Evolutionary conservation across 2,797 vertebrate genomes (phyloP), one percentile per base, ranked within the genome.

Genomic region (Chrosomus eos): DNA sequence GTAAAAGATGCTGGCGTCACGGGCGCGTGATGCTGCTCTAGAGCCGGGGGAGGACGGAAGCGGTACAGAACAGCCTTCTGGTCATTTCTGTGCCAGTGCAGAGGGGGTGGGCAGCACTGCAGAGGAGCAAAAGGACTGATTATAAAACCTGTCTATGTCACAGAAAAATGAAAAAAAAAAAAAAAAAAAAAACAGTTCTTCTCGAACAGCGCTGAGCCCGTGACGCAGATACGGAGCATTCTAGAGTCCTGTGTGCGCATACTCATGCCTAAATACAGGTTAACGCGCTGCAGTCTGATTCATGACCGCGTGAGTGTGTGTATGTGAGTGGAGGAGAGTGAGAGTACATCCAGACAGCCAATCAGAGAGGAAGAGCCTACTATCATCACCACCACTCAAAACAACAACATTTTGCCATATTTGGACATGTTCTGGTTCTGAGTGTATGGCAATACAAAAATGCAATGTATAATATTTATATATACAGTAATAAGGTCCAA

Each of bases 391-490:
- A 82, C 58, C 55, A 87, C 81, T 84, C 85, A 87, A 66, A 88
- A 86, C 84, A 89, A 80, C 60, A 55, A 66, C 87, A 14, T 88
- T 76, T 89, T 84, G n/a, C 89, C 89, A 89, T 89, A 89, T 89
- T 88, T 88, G 87, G 89, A 31, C 81, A 88, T 86, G 83, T 86
- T 83, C 86, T 80, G 71, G 80, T 80, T 74, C 55, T 75, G 36
- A 31, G 28, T 26, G 45, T 40, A 77, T n/a, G 40, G 53, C 66
- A 66, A 64, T 71, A 53, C 38, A 68, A 82, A 85, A 45, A 60
- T 51, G 11, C 26, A 23, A 33, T 23, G 6, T 67, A 11, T 51
- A 14, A 26, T 51, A 51, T 53, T 33, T 67, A 51, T 33, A 66
- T 31, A 43, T 45, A 78, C 1, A 66, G n/a, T 13, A 5, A 40